Conservation (phyloP, 1,140 invertebrate species). For the Neoseiulus cucumeris region DNA sequence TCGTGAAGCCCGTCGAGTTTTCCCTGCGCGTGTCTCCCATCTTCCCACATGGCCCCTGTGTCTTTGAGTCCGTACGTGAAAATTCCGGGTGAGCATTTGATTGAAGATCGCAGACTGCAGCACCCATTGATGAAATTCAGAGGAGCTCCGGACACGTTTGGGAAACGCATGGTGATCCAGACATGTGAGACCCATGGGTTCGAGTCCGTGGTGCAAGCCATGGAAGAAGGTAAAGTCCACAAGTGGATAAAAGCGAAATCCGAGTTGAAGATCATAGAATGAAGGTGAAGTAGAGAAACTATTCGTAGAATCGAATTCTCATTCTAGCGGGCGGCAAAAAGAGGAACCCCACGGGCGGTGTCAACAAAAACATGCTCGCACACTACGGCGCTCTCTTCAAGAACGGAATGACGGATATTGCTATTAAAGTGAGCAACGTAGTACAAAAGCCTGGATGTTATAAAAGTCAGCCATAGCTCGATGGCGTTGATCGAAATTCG, state of each 20-base stretch:
- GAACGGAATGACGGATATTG: neutral
- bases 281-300: neutral
- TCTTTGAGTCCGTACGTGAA: no score
- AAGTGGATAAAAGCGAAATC: neutral
- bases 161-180: neutral
- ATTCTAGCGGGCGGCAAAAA: neutral
- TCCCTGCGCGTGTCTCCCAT: no score
- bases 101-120: no score
- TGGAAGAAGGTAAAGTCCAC: neutral
- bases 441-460: neutral
- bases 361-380: neutral
- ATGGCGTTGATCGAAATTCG: neutral
- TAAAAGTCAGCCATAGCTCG: neutral
- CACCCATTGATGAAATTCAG: no score
- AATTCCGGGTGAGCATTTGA: no score
- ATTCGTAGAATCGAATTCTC: neutral
- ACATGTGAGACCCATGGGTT: neutral
- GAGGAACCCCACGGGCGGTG: neutral
- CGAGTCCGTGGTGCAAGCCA: neutral
- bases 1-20: no score
- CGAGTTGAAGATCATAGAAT: neutral
- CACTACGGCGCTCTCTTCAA: conserved; percentile 1
- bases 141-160: no score
- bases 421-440: neutral
- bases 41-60: no score